Percentiles rank a stretch among this genome's conserved stretches.
Evolutionary conservation across 2,113 vertebrate species (phyloP).

Genomic region (Mesembrinibis cayennensis): DNA sequence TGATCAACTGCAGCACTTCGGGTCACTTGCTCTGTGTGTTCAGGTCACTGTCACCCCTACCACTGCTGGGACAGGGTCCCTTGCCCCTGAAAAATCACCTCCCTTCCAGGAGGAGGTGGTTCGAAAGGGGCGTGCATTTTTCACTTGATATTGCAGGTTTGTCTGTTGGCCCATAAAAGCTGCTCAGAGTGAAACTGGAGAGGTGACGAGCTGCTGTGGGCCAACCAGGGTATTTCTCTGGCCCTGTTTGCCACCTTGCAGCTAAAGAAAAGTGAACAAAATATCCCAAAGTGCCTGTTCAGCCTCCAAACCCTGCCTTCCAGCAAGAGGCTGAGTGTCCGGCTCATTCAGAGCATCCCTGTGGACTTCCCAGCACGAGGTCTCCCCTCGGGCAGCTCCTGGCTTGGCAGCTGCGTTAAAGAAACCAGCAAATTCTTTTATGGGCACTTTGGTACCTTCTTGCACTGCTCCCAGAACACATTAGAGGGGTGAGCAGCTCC

Average conservation of each 20-base stretch:
- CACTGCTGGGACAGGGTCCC: fast-evolving
- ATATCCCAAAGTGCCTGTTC: not conserved
- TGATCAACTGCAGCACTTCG: not conserved
- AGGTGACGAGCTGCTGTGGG: not conserved
- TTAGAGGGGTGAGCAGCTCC: not conserved
- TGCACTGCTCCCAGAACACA: fast-evolving
- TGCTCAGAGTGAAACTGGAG: not conserved
- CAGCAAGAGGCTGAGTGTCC: not conserved
- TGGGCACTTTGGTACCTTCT: not conserved
- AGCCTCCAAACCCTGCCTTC: not conserved
- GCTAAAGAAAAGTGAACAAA: not conserved
- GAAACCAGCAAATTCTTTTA: not conserved
- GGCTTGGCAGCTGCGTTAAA: not conserved
- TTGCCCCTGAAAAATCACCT: not conserved
- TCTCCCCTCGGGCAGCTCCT: not conserved
- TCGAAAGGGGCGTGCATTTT: not conserved
- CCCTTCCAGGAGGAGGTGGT: not conserved
- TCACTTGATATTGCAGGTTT: not conserved
- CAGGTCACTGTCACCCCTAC: not conserved
- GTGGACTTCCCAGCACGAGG: not conserved
- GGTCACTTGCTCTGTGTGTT: not conserved
- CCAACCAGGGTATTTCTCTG: not conserved
- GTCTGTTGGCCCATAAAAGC: not conserved
- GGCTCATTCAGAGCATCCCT: not conserved
- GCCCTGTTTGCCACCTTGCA: not conserved